Base-by-base conservation (phyloP, 2,888 invertebrate genomes). In the Ellobium chinense region DNA sequence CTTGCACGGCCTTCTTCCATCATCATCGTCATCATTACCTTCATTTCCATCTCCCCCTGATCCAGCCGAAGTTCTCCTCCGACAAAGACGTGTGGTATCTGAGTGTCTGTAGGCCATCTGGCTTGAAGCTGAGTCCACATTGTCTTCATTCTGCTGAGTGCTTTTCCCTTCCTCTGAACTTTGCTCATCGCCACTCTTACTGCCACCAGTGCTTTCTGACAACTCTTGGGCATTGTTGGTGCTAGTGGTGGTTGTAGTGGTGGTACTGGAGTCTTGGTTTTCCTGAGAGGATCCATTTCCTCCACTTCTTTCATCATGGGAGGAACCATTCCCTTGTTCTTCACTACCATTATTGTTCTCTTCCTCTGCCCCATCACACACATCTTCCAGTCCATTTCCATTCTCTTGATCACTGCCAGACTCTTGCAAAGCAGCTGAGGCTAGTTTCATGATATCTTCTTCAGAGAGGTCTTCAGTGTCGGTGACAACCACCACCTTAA, bases 391-490 rank as follows among this genome's bases (percentile, higher is more conserved):
- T 21, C 60, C 62, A 3, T 60, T 72, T 2, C 56, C 74, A 5
- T 60, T 70, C 2, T 68, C 77, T 69, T 76, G 76, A 2, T 76
- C 76, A 65, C 36, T 65, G 14, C 27, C 37, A 12, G 72, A 69
- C 36, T 79, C 77, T 12, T 36, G 63, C 31, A 89, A 63, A n/a
- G 85, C 85, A 46, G 84, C 83, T 60, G 87, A 82, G 3, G 88
- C 89, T 70, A 90, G 79, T 65, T 82, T 82, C 21, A 89, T 63
- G 29, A 86, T 86, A 34, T 89, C 89, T 54, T 89, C 90, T 65
- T 88, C 88, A 21, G 88, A 84, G 29, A 89, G 81, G 63, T 85
- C 85, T 27, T 85, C 86, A 27, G 84, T 84, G 18, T 88, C 88
- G 24, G 89, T 84, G 75, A 89, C 78, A 2, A 89, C 85, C 34